Evolutionary conservation across 1,140 invertebrate genomes (phyloP), one percentile per base, ranked within the genome.

Genomic region (Lepidostoma basale): DNA sequence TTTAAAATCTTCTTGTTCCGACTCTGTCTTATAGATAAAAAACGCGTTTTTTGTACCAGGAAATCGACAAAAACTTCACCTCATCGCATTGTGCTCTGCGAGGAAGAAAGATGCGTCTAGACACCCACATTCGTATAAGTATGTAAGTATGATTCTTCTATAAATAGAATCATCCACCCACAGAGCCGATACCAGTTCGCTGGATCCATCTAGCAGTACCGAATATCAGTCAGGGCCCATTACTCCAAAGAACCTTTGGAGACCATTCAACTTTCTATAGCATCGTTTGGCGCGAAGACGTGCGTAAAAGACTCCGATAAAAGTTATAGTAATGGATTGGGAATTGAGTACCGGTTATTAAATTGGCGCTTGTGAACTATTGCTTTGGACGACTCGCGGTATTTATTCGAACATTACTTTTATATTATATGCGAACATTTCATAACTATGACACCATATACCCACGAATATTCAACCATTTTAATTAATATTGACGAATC

Each of bases 101-200:
- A 14, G 52, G 66, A 71, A 71, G 56, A 67, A 62, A 67, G 69
- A 71, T 71, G 69, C 69, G 69, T 64, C 59, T 62, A 45, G 30
- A 14, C 39, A 40, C 68, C 68, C 68, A 67, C 69, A 59, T 63
- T 47, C 33, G n/a, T n/a, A n/a, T n/a, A n/a, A n/a, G n/a, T n/a
- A n/a, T n/a, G n/a, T n/a, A n/a, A n/a, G n/a, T n/a, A n/a, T n/a
- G 18, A n/a, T 63, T 30, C 12, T 28, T 25, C 58, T 71, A 68
- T 71, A 71, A 67, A 71, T 71, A 71, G 69, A 64, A 49, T 36
- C 25, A 25, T 40, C 54, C 52, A 39, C 69, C 69, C 69, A 71
- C 69, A 22, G 16, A 40, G 14, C 22, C 36, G 40, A 10, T 49
- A 59, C 54, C 58, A 71, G 45, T 67, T 42, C 44, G 59, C 42